Evolutionary conservation across 1,140 invertebrate genomes (phyloP), one percentile per base, ranked within the genome.

Genomic region (Holcopasites calliopsidis): DNA sequence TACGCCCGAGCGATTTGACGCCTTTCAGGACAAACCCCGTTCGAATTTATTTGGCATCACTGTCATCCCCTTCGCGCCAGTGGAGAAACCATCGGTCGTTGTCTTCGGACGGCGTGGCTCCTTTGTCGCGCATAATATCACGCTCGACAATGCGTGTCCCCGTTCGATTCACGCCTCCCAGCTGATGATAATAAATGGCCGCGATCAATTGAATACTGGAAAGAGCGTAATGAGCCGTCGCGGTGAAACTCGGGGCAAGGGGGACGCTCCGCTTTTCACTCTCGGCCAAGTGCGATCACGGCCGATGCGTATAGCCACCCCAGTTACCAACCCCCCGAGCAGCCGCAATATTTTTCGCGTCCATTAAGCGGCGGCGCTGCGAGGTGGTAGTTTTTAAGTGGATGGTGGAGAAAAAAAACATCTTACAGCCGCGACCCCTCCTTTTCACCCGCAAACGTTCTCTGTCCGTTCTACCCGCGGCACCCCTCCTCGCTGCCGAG

Each of bases 151-250:
- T 86, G 82, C 87, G 73, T 85, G 81, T 85, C 79, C 75, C 84
- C 77, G 83, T 85, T 87, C 79, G 77, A 83, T 85, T 87, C 71
- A 77, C 82, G 76, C 80, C 64, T 85, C 50, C 40, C 60, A 38
- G 23, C 73, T 79, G 78, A 85, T 84, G 85, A 83, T 85, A 86
- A 89, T 85, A 89, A 88, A 89, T 83, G 84, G 77, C 76, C 60
- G 61, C 82, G 84, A 88, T 89, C 88, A 89, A 89, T 89, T 87
- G 84, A 88, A 89, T 88, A 89, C 88, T 86, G 82, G 82, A 88
- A 87, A 86, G 84, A 79, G 75, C 65, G 85, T 88, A 89, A 89
- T 88, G 83, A 88, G 80, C 83, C 85, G 57, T 70, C 79, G 28
- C 77, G 68, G 44, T n/a, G n/a, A n/a, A n/a, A n/a, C n/a, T n/a